A percentile compares a stretch with the other conserved stretches of the same genome.
phyloP scores from a whole-genome alignment of 1,140 invertebrate genomes.

The Melipona quadrifasciata region DNA sequence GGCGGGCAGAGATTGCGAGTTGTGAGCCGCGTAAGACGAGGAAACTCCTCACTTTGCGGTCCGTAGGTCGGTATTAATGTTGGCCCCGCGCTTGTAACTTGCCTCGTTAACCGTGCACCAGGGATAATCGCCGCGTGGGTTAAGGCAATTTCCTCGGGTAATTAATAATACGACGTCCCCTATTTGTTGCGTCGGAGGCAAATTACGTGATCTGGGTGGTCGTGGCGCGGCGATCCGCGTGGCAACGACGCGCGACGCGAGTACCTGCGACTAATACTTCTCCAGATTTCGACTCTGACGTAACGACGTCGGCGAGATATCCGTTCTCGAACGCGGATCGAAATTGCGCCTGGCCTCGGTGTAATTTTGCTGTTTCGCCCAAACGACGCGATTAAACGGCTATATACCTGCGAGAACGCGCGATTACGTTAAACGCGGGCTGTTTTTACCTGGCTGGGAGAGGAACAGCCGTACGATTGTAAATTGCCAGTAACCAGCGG shows the following conservation, averaged over 20 bases:
- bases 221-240: neutral
- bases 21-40: neutral
- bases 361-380: neutral
- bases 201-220: conserved; percentile 44
- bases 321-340: conserved; percentile 4
- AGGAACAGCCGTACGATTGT: neutral
- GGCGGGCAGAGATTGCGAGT: neutral
- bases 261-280: neutral
- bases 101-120: conserved; percentile 14
- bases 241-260: conserved; percentile 2
- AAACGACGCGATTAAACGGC: neutral
- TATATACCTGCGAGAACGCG: neutral
- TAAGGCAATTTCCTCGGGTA: conserved; percentile 39
- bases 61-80: conserved; percentile 12
- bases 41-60: conserved; percentile 10
- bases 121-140: conserved; percentile 38
- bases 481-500: neutral
- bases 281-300: conserved; percentile 11
- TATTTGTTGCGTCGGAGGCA: conserved; percentile 36
- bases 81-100: conserved; percentile 20
- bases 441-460: neutral
- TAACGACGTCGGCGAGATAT: neutral
- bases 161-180: conserved; percentile 35
- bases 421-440: too few species aligned
- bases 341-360: neutral